phyloP scores from a whole-genome alignment of 2,888 invertebrate species.

The Xanthia icteritia region DNA sequence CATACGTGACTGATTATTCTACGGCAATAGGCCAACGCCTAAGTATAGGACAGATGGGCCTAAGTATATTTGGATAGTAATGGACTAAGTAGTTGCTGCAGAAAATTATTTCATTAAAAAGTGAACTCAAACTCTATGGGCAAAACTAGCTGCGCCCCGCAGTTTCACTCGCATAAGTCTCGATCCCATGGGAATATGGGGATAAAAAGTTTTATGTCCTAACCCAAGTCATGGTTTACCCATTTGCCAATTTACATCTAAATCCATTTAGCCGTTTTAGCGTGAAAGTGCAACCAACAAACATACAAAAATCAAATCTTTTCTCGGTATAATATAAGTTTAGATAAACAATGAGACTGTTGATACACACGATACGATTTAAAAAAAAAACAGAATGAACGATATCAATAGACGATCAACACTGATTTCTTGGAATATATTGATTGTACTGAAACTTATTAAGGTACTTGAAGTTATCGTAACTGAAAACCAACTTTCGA shows the following conservation, averaged over 20 bases:
- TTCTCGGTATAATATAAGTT: too few species aligned
- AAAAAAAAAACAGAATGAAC: background rate
- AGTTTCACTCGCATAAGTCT: too few species aligned
- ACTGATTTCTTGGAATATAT: constrained; percentile 11
- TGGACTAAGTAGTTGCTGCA: too few species aligned
- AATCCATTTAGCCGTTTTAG: too few species aligned
- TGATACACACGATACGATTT: background rate
- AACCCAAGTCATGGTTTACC: too few species aligned
- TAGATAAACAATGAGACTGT: background rate
- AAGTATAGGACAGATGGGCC: too few species aligned
- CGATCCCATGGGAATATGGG: too few species aligned
- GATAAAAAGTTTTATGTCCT: too few species aligned
- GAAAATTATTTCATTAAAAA: background rate
- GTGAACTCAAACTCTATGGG: background rate
- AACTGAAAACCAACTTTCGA: constrained; percentile 14
- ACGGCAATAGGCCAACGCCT: background rate
- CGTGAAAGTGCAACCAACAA: too few species aligned
- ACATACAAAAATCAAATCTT: too few species aligned
- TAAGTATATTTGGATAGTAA: background rate
- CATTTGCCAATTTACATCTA: too few species aligned
- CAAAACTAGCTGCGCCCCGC: too few species aligned
- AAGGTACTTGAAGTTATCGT: constrained; percentile 12
- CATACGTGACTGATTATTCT: background rate
- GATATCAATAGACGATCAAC: background rate
- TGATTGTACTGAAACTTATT: constrained; percentile 4